These are phyloP conservation scores for Brachionus rubens DNA, from an alignment of 1,140 invertebrate genomes.

Conservation along the genomic window DNA sequence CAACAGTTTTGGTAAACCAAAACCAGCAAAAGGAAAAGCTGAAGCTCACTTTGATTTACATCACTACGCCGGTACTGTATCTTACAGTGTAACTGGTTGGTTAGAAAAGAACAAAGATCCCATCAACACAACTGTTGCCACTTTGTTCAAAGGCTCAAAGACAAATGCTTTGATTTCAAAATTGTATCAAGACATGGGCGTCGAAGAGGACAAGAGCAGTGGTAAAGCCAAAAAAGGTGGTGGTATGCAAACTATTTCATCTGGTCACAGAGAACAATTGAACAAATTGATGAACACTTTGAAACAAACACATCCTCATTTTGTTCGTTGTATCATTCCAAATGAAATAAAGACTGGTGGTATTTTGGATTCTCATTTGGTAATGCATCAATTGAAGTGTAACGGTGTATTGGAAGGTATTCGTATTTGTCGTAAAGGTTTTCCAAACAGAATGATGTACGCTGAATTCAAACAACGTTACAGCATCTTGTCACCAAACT, in stretches of 20 bases:
- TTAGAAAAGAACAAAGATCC: constrained; percentile 99
- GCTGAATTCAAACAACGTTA: constrained; percentile 99
- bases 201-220: constrained; percentile 40
- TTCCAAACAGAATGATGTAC: constrained; percentile 99
- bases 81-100: constrained; percentile 77
- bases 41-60: constrained; percentile 95
- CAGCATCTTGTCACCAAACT: constrained; percentile 88
- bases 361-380: constrained; percentile 95
- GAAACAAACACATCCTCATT: constrained; percentile 93
- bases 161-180: not conserved
- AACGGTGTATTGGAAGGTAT: constrained; percentile 99
- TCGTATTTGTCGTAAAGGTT: constrained; percentile 99
- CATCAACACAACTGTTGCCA: constrained; percentile 88
- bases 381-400: constrained; percentile 95
- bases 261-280: constrained; percentile 85
- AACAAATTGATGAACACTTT: constrained; percentile 94
- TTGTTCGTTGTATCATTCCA: constrained; percentile 99
- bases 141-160: constrained; percentile 17
- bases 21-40: constrained; percentile 88
- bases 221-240: constrained; percentile 85
- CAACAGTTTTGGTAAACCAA: constrained; percentile 91
- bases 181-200: constrained; percentile 28
- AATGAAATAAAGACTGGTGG: constrained; percentile 94
- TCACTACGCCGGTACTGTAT: constrained; percentile 95
- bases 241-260: constrained; percentile 89